These are phyloP conservation scores for Pterocles burchelli DNA, from an alignment of 2,113 vertebrate genomes.

Conservation along the genomic window DNA sequence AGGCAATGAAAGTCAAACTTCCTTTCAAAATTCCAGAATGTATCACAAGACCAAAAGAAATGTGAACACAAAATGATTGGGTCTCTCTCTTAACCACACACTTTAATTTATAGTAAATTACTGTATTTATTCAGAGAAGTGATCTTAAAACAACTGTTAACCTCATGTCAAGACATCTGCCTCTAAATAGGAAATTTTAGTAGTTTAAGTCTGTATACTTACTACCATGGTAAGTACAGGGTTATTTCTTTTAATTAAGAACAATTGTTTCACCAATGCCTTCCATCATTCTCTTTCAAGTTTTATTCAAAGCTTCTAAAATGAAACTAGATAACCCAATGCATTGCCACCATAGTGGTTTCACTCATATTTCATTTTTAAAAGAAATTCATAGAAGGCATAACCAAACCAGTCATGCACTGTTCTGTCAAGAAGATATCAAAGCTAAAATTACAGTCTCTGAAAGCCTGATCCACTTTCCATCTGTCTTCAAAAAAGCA, in stretches of 20 bases:
- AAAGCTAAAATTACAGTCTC: neutral
- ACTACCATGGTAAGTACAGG: neutral
- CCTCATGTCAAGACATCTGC: neutral
- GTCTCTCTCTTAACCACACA: neutral
- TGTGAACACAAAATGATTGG: neutral
- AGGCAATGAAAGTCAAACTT: neutral
- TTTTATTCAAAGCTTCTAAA: neutral
- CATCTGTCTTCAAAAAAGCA: neutral
- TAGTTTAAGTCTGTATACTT: neutral
- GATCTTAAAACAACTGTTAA: neutral
- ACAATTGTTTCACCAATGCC: neutral
- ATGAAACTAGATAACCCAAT: neutral
- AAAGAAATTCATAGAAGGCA: neutral
- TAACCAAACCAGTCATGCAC: neutral
- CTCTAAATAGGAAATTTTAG: neutral
- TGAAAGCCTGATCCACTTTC: neutral
- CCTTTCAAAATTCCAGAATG: neutral
- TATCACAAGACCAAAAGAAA: neutral
- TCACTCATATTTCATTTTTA: neutral
- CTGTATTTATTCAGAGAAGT: neutral
- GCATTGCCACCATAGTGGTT: neutral
- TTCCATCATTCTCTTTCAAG: neutral
- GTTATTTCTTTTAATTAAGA: neutral
- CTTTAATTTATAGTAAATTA: neutral
- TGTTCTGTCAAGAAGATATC: neutral